Conservation (phyloP, 2,113 vertebrate genomes). For the Donacobius atricapilla region DNA sequence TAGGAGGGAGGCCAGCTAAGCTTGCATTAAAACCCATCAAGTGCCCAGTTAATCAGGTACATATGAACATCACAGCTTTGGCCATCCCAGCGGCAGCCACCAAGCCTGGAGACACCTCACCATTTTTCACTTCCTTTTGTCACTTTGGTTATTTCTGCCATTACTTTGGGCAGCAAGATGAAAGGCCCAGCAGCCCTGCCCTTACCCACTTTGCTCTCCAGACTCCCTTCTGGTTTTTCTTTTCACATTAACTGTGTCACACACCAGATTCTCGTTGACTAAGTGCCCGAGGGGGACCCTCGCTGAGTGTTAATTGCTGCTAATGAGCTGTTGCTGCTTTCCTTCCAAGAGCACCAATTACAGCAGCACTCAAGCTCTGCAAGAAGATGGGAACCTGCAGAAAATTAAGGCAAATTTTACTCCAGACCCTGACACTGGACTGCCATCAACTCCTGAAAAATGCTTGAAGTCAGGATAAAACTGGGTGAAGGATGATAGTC, state of each 20-base stretch:
- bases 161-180: background rate
- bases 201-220: background rate
- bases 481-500: background rate
- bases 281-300: conserved; percentile 28
- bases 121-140: background rate
- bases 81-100: background rate
- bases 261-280: conserved; percentile 36
- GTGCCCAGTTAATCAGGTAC: background rate
- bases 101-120: background rate
- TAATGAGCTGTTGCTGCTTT: conserved; percentile 56
- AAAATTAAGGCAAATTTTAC: background rate
- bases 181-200: background rate
- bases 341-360: conserved; percentile 41
- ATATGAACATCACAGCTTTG: background rate
- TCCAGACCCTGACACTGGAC: background rate
- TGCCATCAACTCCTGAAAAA: background rate
- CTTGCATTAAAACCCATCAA: background rate
- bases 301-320: conserved; percentile 54
- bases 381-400: background rate
- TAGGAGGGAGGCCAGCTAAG: background rate
- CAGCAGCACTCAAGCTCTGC: background rate
- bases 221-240: background rate
- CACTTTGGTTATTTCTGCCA: background rate
- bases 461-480: background rate
- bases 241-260: conserved; percentile 35